Evolutionary conservation across 2,113 vertebrate species (phyloP).

Genomic region (Leiothrix lutea): DNA sequence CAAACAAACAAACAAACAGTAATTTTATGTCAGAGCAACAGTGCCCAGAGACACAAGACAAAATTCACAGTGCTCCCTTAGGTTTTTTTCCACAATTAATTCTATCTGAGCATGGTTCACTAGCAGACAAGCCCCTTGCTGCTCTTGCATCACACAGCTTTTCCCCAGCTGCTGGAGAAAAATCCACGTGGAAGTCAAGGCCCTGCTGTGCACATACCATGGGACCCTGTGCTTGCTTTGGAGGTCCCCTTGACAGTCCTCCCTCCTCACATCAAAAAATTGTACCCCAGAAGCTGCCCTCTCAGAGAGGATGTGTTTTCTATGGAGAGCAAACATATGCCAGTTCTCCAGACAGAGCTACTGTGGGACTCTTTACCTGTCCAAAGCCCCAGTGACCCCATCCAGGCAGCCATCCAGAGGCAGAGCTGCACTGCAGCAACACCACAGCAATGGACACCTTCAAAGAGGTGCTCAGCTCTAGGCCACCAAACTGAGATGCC

Average conservation of each 20-base stretch:
- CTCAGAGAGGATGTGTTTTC: neutral
- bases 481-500: neutral
- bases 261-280: neutral
- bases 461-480: neutral
- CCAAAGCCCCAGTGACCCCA: neutral
- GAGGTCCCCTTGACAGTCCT: neutral
- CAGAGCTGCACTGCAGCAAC: fast-evolving
- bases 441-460: fast-evolving
- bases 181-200: neutral
- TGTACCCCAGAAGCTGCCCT: neutral
- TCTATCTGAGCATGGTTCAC: fast-evolving
- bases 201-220: neutral
- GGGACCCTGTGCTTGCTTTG: fast-evolving
- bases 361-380: neutral
- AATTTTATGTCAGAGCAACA: neutral
- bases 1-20: neutral
- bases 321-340: neutral
- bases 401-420: neutral
- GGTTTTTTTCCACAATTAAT: neutral
- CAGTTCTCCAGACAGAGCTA: neutral
- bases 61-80: neutral
- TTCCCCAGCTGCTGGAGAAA: neutral
- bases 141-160: neutral
- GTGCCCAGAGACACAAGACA: neutral
- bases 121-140: neutral